Evolutionary conservation across 2,113 vertebrate species (phyloP).

Genomic region (Merops nubicus): DNA sequence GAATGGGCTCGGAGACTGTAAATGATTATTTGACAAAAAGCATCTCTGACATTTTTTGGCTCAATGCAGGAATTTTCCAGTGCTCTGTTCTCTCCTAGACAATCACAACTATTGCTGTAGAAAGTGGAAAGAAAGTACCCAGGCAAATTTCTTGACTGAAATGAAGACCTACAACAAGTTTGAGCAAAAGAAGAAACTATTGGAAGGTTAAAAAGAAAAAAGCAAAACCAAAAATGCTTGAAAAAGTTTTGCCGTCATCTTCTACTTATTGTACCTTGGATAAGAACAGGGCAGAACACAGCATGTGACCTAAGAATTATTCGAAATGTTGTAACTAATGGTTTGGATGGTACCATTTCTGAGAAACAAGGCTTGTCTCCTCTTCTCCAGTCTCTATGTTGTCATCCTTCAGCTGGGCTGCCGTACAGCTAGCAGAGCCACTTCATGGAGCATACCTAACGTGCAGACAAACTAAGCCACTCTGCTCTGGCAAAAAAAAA

Average conservation of each 20-base stretch:
- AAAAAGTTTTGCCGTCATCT: background rate
- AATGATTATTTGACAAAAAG: conserved; percentile 6
- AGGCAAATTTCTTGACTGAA: background rate
- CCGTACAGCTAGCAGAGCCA: background rate
- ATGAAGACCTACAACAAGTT: background rate
- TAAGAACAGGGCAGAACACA: background rate
- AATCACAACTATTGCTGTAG: background rate
- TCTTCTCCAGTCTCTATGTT: background rate
- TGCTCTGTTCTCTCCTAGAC: background rate
- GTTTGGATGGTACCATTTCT: background rate
- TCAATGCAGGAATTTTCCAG: background rate
- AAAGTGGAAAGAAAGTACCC: background rate
- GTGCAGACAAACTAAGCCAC: background rate
- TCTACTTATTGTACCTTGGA: background rate
- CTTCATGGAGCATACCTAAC: background rate
- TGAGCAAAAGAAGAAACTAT: background rate
- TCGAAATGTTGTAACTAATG: background rate
- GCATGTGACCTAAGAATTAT: background rate
- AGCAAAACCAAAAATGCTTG: background rate
- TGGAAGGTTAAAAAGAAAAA: background rate
- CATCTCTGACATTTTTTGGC: background rate
- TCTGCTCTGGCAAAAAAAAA: background rate
- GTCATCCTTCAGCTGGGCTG: background rate
- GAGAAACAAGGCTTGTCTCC: background rate
- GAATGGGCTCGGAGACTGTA: background rate